Evolutionary conservation across 2,888 invertebrate genomes (phyloP), one percentile per base, ranked within the genome.

Genomic region (Plagiodera versicolora): DNA sequence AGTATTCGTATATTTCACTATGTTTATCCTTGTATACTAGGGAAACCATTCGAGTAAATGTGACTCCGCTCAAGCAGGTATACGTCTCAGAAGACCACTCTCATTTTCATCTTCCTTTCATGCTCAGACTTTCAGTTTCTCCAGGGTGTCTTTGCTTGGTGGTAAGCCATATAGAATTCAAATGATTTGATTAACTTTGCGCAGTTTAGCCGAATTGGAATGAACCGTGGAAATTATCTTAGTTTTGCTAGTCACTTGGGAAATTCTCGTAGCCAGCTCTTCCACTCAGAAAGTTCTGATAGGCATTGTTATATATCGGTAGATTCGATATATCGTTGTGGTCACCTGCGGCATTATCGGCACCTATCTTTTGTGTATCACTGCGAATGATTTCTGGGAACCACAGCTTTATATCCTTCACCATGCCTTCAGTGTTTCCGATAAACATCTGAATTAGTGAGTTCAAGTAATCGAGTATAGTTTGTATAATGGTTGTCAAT

Each of bases 131-230:
- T 28, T 2, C 32, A 51, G 52, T 52, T 20, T 35, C 52, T 39
- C 52, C 11, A 9, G n/a, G 39, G 52, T 20, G 39, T 39, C 39
- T 39, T 35, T 18, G 35, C 20, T 19, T 10, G 52, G 61, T 39
- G 14, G 46, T 45, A 44, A 47, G 32, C 54, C 49, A 61, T 58
- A 51, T 56, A 64, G 63, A 66, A 67, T 68, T 66, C 64, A 66
- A 68, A 67, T 64, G 67, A 63, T 65, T 62, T 58, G 60, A 60
- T 61, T 61, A 67, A 66, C 65, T 61, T 65, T 61, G 47, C 39
- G 58, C 61, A 59, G 59, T 54, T 61, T 61, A 64, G 58, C 28
- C 54, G 61, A 65, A 67, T 66, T 64, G 67, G 63, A 61, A 39
- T 39, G 14, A 66, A 56, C 58, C 63, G 65, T 65, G 63, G 53